Percentiles rank a stretch among this genome's conserved stretches.
Evolutionary conservation across 2,113 vertebrate species (phyloP).

Genomic region (Centropus unirufus): DNA sequence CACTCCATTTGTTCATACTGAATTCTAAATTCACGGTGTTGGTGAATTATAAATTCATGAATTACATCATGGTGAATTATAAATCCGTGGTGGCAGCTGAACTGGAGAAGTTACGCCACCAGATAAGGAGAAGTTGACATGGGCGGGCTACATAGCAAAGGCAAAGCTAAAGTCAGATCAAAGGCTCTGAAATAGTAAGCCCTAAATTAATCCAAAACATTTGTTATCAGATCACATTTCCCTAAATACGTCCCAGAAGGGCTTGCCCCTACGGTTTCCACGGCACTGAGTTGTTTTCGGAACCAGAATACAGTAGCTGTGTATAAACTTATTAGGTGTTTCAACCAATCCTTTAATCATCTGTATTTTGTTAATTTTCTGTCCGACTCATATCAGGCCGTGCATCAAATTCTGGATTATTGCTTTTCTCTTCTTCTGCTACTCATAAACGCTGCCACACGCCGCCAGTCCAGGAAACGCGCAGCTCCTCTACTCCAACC

Average conservation of each 20-base stretch:
- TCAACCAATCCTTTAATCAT: background rate
- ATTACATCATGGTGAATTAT: no score
- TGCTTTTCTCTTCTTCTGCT: background rate
- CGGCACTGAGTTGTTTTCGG: background rate
- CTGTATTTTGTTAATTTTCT: slow-evolving; percentile 3
- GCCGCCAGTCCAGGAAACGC: background rate
- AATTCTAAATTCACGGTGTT: background rate
- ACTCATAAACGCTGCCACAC: background rate
- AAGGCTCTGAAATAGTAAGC: background rate
- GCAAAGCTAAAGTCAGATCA: background rate
- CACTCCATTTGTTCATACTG: background rate
- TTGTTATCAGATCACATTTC: background rate
- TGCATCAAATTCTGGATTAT: background rate
- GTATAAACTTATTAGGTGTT: background rate
- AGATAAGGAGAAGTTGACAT: background rate
- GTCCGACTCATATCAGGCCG: background rate
- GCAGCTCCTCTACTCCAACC: background rate
- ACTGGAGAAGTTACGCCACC: background rate
- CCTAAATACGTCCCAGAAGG: background rate
- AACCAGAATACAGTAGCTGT: background rate
- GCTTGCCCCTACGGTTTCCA: background rate
- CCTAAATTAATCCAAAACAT: background rate
- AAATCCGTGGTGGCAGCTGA: background rate
- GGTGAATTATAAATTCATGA: no score
- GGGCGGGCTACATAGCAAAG: background rate